Evolutionary conservation across 2,888 invertebrate species (phyloP).

Genomic region (Harpalus rufipes): DNA sequence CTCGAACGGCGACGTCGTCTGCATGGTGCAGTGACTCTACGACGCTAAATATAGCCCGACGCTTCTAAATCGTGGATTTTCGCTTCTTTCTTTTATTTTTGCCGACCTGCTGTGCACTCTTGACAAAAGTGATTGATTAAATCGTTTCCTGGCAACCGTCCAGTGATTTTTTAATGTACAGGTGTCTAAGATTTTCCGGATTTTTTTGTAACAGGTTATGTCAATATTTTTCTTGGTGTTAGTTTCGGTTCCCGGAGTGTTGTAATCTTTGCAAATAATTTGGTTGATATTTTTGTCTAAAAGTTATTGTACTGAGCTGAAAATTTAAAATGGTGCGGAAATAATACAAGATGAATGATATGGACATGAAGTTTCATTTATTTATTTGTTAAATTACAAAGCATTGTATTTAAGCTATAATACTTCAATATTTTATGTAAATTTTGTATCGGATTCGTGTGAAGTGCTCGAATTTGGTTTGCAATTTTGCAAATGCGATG

Average conservation of each 20-base stretch:
- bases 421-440: neutral
- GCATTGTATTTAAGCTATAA: no score
- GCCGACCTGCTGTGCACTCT: conserved; percentile 58
- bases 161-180: conserved; percentile 48
- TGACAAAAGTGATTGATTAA: conserved; percentile 61
- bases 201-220: conserved; percentile 25
- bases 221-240: conserved; percentile 23
- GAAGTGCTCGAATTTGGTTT: conserved; percentile 12
- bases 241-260: neutral
- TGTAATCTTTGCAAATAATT: neutral
- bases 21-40: conserved; percentile 48
- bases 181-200: conserved; percentile 52
- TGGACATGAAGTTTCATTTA: conserved; percentile 18
- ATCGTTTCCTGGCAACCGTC: conserved; percentile 49
- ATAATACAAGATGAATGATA: conserved; percentile 27
- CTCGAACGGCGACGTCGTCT: conserved; percentile 51
- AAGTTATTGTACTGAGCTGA: conserved; percentile 7
- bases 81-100: conserved; percentile 60
- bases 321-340: conserved; percentile 22
- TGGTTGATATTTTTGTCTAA: no score
- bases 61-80: conserved; percentile 60
- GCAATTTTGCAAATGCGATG: conserved; percentile 43
- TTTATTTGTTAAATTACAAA: conserved; percentile 8
- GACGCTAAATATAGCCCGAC: conserved; percentile 64
- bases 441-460: conserved; percentile 11